Conservation (phyloP, 2,113 vertebrate genomes). For the Aix galericulata region DNA sequence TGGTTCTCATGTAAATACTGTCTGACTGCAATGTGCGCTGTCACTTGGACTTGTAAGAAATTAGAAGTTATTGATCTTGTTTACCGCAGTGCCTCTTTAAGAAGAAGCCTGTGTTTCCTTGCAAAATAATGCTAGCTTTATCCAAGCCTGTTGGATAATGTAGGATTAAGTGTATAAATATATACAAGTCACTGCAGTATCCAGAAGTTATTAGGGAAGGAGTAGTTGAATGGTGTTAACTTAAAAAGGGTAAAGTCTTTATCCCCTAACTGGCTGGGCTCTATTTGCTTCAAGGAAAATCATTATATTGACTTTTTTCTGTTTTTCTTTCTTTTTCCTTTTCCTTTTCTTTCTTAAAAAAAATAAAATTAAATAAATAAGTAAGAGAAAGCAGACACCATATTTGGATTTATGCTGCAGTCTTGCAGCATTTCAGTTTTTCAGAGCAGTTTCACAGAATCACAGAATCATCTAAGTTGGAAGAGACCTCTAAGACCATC, state of each 20-base stretch:
- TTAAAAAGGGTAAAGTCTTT: conserved; percentile 52
- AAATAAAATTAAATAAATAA: no score
- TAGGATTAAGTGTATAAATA: conserved; percentile 54
- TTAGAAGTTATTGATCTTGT: not conserved
- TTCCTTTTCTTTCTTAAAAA: not conserved
- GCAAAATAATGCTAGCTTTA: not conserved
- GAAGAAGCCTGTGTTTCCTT: not conserved
- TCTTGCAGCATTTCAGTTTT: not conserved
- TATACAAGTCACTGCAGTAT: not conserved
- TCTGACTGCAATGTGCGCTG: not conserved
- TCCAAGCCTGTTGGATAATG: conserved; percentile 33
- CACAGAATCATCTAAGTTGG: no score
- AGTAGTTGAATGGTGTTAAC: conserved; percentile 48
- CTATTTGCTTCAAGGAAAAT: conserved; percentile 43
- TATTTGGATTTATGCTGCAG: not conserved
- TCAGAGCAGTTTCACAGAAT: not conserved
- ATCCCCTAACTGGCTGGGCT: conserved; percentile 26
- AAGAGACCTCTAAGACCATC: no score
- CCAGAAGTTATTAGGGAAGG: conserved; percentile 54
- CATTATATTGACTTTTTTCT: conserved; percentile 39
- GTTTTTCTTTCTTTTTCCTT: not conserved
- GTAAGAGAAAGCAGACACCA: not conserved
- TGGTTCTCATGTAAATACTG: not conserved
- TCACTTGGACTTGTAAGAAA: not conserved
- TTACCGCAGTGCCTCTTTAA: not conserved